Conservation (phyloP, 2,113 vertebrate species). For the Aptenodytes patagonicus region DNA sequence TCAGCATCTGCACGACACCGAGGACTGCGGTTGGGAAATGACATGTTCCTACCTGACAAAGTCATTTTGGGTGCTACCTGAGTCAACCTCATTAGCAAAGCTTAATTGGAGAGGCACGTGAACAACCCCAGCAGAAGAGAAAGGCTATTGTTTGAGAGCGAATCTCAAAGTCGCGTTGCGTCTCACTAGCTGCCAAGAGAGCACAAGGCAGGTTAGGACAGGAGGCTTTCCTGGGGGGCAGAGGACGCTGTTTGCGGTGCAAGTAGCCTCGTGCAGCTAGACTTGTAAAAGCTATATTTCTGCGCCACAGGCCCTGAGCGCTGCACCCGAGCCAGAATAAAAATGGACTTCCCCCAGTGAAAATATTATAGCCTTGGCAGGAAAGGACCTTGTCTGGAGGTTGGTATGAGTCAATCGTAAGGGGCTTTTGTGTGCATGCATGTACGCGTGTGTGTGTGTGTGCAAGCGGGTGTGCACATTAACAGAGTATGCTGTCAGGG, state of each 20-base stretch:
- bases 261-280: not conserved
- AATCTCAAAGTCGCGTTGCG: not conserved
- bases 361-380: constrained; percentile 73
- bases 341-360: not conserved
- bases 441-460: not conserved
- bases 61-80: not conserved
- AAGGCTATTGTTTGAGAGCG: not conserved
- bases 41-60: not conserved
- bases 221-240: not conserved
- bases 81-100: not conserved
- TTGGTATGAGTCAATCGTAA: constrained; percentile 77
- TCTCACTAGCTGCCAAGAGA: not conserved
- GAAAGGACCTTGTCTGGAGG: constrained; percentile 79
- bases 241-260: not conserved
- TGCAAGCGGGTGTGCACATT: not conserved
- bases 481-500: constrained; percentile 72
- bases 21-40: not conserved
- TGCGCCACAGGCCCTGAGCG: not conserved
- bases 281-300: not conserved
- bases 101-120: not conserved
- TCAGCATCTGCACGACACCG: not conserved
- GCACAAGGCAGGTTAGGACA: not conserved
- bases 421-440: constrained; percentile 3
- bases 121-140: not conserved
- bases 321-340: not conserved